A percentile compares a stretch with the other conserved stretches of the same genome.
Evolutionary conservation across 2,797 vertebrate species (phyloP).

Genomic region (Mormyrus proboscirostris): DNA sequence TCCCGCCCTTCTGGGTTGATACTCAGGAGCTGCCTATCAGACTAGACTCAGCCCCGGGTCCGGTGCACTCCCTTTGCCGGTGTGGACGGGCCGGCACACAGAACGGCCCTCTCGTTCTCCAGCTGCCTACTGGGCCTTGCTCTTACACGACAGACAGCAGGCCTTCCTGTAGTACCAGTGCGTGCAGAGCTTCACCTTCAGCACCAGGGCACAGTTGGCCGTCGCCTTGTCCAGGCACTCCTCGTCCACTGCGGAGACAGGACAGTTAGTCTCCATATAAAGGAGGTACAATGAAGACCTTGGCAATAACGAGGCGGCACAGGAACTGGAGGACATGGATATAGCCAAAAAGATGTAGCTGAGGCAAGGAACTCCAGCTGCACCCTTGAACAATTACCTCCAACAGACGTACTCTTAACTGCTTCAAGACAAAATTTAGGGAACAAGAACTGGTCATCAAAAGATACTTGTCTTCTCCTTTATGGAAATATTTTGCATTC

Average conservation of each 20-base stretch:
- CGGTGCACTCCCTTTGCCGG: constrained; percentile 32
- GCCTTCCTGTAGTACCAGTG: constrained; percentile 80
- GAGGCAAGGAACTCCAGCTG: neutral
- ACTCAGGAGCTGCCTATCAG: neutral
- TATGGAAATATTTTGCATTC: neutral
- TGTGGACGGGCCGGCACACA: constrained; percentile 28
- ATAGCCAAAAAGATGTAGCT: neutral
- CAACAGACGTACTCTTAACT: neutral
- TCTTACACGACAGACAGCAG: constrained; percentile 71
- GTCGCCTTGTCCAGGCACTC: constrained; percentile 68
- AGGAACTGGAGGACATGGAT: neutral
- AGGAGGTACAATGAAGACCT: neutral
- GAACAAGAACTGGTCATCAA: neutral
- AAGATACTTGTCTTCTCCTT: neutral
- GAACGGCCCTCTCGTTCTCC: constrained; percentile 29
- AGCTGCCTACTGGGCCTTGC: constrained; percentile 48
- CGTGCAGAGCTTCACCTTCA: constrained; percentile 77
- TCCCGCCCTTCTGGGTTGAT: constrained; percentile 1
- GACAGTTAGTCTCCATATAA: neutral
- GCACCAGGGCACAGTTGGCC: constrained; percentile 70
- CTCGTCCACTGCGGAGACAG: constrained; percentile 48
- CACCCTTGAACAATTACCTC: neutral
- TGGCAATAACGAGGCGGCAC: neutral
- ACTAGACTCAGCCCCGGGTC: neutral
- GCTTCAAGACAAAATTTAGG: neutral